Percentiles rank a stretch among this genome's conserved stretches.
These are phyloP conservation scores for Chrosomus eos DNA, from an alignment of 2,797 vertebrate genomes.

Conservation along the genomic window DNA sequence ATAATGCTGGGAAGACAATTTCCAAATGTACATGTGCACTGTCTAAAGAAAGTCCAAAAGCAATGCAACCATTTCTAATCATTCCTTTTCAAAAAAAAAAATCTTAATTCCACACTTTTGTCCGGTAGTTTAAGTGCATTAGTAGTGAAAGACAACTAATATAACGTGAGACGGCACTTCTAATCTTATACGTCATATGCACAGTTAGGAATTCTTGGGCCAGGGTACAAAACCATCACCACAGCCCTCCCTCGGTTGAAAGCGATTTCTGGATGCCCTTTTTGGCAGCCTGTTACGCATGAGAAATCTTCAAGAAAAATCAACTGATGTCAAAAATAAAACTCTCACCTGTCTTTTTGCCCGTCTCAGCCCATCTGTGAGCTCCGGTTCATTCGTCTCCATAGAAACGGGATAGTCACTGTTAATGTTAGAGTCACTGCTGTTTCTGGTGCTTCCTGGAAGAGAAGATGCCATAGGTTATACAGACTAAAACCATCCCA, in stretches of 20 bases:
- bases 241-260: not conserved
- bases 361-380: constrained; percentile 66
- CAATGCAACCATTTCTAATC: too few species aligned
- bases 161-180: not conserved
- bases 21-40: too few species aligned
- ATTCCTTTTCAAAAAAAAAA: too few species aligned
- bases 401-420: constrained; percentile 44
- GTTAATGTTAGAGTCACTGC: constrained; percentile 46
- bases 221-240: not conserved
- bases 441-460: constrained; percentile 72
- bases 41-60: too few species aligned
- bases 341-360: constrained; percentile 78
- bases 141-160: not conserved
- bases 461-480: constrained; percentile 22
- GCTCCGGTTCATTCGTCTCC: constrained; percentile 52
- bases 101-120: not conserved
- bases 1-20: too few species aligned
- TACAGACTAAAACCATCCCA: not conserved
- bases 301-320: not conserved
- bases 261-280: not conserved
- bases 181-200: not conserved
- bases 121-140: not conserved
- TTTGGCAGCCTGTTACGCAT: not conserved
- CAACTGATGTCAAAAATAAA: constrained; percentile 36
- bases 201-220: not conserved